Conservation (phyloP, 35 echinoderm and acorn worm genomes). For the Apostichopus japonicus region DNA sequence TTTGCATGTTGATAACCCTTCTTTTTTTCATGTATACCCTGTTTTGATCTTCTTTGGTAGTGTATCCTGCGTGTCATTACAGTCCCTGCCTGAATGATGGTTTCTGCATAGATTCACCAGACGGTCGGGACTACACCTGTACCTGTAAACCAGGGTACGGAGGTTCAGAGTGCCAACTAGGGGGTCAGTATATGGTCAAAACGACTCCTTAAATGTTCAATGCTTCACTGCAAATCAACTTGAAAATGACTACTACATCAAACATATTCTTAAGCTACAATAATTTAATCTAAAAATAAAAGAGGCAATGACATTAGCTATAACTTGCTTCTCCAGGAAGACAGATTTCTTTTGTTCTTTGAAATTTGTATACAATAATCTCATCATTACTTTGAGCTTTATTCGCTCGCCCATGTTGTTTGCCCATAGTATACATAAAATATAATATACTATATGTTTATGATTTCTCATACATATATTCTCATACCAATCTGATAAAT, state of each 20-base stretch:
- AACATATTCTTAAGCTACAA: not conserved
- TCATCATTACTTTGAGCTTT: too few relatives aligned
- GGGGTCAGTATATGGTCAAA: constrained; percentile 7
- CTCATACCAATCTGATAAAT: too few relatives aligned
- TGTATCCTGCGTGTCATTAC: constrained; percentile 43
- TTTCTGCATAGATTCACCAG: constrained; percentile 30
- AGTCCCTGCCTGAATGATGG: constrained; percentile 26
- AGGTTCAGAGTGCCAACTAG: not conserved
- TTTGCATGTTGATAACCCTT: too few relatives aligned
- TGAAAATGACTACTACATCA: not conserved
- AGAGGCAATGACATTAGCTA: too few relatives aligned
- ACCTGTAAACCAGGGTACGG: constrained; percentile 43
- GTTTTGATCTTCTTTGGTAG: not conserved
- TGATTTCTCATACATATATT: too few relatives aligned
- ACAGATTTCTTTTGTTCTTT: too few relatives aligned
- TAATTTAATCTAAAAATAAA: not conserved
- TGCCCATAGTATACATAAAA: too few relatives aligned
- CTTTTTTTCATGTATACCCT: too few relatives aligned
- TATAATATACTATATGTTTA: too few relatives aligned
- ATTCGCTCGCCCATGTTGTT: too few relatives aligned
- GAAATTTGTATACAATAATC: too few relatives aligned
- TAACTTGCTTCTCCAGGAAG: too few relatives aligned
- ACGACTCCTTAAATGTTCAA: not conserved
- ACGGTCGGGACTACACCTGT: constrained; percentile 35
- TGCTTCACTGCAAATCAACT: not conserved